Evolutionary conservation across 2,888 invertebrate species (phyloP), one percentile per base, ranked within the genome.

Genomic region (Scrobipalpa costella): DNA sequence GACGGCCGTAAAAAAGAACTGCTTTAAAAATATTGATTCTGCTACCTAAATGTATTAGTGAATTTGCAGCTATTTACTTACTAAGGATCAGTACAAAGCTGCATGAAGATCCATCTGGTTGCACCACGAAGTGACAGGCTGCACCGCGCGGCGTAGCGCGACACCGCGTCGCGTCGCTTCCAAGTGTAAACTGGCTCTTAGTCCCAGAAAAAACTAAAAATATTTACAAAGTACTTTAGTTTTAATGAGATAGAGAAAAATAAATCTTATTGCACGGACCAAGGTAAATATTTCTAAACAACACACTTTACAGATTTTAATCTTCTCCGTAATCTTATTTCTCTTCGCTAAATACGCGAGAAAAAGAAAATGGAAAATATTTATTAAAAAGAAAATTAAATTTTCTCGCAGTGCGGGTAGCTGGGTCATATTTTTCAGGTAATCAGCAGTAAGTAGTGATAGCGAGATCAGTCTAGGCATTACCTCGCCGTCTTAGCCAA

Each of bases 391-490:
- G 75, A 79, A 81, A 71, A 71, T 69, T 75, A 73, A 78, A 76
- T 78, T 73, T 74, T 61, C 68, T 52, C 27, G 50, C 50, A 27
- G 50, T 52, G 50, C 21, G 27, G 21, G 19, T 19, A 27, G 50
- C 50, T 21, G 21, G 50, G 50, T 52, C 27, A 52, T 52, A 68
- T 72, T 75, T 70, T 69, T 69, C 68, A 67, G 68, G 68, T 76
- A 75, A 79, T 79, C 75, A 78, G 64, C 63, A 73, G 77, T 75
- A 76, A 74, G 72, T 73, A 73, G 75, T 73, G 74, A 77, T 81
- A 76, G 73, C 66, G 61, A 78, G 76, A 79, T 83, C 79, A 80
- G 77, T 68, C 55, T 52, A 52, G 21, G 50, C 27, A 34, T 34
- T 34, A 55, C 55, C 55, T 13, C 55, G 49, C 55, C 55, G 34